phyloP scores from a whole-genome alignment of 2,113 vertebrate genomes.

The Archilochus colubris region DNA sequence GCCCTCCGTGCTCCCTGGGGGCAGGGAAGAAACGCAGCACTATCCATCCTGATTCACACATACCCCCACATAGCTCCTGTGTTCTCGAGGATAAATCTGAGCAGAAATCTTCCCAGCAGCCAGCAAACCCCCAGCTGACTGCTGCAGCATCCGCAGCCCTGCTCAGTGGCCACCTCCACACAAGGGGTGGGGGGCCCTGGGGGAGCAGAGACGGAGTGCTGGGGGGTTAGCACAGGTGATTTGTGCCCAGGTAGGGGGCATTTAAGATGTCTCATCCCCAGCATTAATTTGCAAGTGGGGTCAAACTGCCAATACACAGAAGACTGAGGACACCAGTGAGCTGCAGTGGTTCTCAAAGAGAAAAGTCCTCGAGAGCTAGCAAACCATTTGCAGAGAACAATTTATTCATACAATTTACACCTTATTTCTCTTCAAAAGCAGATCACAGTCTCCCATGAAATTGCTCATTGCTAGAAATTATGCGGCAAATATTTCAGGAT shows the following conservation, averaged over 20 bases:
- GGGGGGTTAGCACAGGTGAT: background rate
- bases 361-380: background rate
- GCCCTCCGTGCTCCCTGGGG: background rate
- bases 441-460: slow-evolving; percentile 46
- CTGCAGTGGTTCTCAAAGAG: background rate
- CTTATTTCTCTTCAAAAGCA: slow-evolving; percentile 43
- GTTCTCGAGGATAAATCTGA: background rate
- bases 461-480: slow-evolving; percentile 35
- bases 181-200: accelerated
- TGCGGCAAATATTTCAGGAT: slow-evolving; percentile 29
- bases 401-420: slow-evolving; percentile 50
- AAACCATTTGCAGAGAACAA: background rate
- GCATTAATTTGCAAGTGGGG: accelerated
- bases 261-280: background rate
- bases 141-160: accelerated
- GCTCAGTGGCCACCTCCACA: background rate
- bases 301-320: background rate
- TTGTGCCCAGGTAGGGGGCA: accelerated
- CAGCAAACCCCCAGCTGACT: accelerated
- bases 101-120: background rate
- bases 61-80: background rate
- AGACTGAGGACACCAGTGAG: background rate
- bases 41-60: accelerated
- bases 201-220: background rate
- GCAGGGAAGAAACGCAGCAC: background rate